A percentile compares a stretch with the other conserved stretches of the same genome.
Conservation (phyloP, 2,888 invertebrate genomes). For the Nymphalis polychloros region DNA sequence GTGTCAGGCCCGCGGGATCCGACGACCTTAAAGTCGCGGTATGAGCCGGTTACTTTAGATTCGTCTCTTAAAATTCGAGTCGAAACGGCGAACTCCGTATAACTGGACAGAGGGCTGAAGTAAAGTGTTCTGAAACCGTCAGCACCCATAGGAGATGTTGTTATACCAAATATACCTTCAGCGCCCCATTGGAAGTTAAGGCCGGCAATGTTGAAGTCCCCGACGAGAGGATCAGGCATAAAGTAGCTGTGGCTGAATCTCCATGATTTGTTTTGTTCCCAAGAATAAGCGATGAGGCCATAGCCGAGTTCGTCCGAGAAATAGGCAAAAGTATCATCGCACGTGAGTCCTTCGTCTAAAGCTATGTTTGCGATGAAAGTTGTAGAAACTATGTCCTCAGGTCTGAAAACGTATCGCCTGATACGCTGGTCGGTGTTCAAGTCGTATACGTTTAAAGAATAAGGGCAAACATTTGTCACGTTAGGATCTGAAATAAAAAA, state of each 20-base stretch:
- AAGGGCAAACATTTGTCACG: conserved; percentile 88
- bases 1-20: conserved; percentile 85
- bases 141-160: conserved; percentile 84
- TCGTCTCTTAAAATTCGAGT: conserved; percentile 87
- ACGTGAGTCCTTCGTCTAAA: conserved; percentile 87
- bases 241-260: conserved; percentile 89
- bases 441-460: conserved; percentile 89
- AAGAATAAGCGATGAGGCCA: conserved; percentile 90
- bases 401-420: conserved; percentile 85
- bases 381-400: conserved; percentile 87
- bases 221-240: conserved; percentile 89
- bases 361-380: conserved; percentile 94
- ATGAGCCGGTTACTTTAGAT: conserved; percentile 84
- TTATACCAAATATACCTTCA: conserved; percentile 91
- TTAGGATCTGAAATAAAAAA: conserved; percentile 64
- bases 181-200: conserved; percentile 92
- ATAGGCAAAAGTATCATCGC: conserved; percentile 90
- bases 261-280: conserved; percentile 89
- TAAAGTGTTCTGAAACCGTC: conserved; percentile 88
- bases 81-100: conserved; percentile 89
- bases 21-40: conserved; percentile 85
- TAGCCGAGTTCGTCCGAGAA: conserved; percentile 92
- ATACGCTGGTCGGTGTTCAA: conserved; percentile 87
- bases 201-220: conserved; percentile 89
- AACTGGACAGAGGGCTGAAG: conserved; percentile 90